Conservation (phyloP, 2,797 vertebrate species). For the Parambassis ranga region DNA sequence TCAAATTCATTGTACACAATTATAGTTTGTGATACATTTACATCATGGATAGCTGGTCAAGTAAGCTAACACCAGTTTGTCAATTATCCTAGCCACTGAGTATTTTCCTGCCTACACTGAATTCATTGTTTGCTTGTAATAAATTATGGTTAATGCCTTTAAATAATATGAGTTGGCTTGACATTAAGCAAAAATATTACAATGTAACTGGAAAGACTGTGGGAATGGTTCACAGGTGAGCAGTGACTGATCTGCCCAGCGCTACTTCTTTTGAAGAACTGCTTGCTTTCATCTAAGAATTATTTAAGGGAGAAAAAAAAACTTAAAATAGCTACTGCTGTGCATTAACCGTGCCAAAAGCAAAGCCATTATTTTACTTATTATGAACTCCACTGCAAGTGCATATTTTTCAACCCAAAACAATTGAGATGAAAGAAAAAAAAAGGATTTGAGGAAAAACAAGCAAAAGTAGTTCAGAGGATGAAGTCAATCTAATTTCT, state of each 20-base stretch:
- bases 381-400: background rate
- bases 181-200: background rate
- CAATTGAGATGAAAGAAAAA: conserved; percentile 49
- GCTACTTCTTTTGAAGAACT: background rate
- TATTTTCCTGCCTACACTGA: no score
- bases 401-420: conserved; percentile 26
- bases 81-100: no score
- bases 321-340: background rate
- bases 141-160: no score
- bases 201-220: background rate
- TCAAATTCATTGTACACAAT: no score
- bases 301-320: conserved; percentile 22
- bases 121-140: no score
- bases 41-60: no score
- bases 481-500: conserved; percentile 51
- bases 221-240: background rate
- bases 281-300: conserved; percentile 28
- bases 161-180: background rate
- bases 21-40: no score
- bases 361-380: background rate
- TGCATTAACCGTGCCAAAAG: background rate
- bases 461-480: conserved; percentile 54
- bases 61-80: no score
- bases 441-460: conserved; percentile 45
- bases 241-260: conserved; percentile 2